Conservation (phyloP, 2,797 vertebrate genomes). For the Adrianichthys oophorus region DNA sequence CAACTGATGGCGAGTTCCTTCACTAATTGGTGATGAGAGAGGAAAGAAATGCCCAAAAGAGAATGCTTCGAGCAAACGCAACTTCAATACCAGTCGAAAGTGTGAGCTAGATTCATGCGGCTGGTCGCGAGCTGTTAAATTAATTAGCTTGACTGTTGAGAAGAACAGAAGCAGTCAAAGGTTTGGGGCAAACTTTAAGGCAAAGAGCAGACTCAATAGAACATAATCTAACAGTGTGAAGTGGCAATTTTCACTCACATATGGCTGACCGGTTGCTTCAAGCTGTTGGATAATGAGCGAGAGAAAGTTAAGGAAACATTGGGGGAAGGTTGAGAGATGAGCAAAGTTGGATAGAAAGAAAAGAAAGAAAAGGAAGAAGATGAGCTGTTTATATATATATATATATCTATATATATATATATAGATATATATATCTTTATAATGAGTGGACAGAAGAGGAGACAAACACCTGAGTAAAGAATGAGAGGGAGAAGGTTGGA, state of each 20-base stretch:
- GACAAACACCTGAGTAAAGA: slow-evolving; percentile 67
- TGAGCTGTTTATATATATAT: not conserved
- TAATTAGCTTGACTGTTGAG: slow-evolving; percentile 73
- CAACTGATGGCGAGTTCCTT: slow-evolving; percentile 39
- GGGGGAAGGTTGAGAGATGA: not conserved
- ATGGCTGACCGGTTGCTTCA: slow-evolving; percentile 77
- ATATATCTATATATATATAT: no score
- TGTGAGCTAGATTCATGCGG: slow-evolving; percentile 53
- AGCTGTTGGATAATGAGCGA: slow-evolving; percentile 77
- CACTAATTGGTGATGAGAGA: slow-evolving; percentile 52
- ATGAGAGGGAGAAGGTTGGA: slow-evolving; percentile 53
- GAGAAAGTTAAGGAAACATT: slow-evolving; percentile 44
- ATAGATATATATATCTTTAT: slow-evolving; percentile 30
- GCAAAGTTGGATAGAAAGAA: slow-evolving; percentile 4
- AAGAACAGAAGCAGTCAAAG: slow-evolving; percentile 70
- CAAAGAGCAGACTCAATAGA: slow-evolving; percentile 56
- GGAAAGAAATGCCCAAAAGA: slow-evolving; percentile 21
- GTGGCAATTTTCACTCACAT: slow-evolving; percentile 72
- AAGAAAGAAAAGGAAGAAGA: slow-evolving; percentile 16
- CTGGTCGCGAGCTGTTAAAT: slow-evolving; percentile 53
- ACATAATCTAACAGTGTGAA: slow-evolving; percentile 67
- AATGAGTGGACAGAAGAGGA: slow-evolving; percentile 66
- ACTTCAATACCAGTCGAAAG: slow-evolving; percentile 42
- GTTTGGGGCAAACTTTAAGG: slow-evolving; percentile 74
- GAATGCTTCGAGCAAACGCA: slow-evolving; percentile 45